Conservation (phyloP, 1,140 invertebrate genomes). For the Gonioctena quinquepunctata region DNA sequence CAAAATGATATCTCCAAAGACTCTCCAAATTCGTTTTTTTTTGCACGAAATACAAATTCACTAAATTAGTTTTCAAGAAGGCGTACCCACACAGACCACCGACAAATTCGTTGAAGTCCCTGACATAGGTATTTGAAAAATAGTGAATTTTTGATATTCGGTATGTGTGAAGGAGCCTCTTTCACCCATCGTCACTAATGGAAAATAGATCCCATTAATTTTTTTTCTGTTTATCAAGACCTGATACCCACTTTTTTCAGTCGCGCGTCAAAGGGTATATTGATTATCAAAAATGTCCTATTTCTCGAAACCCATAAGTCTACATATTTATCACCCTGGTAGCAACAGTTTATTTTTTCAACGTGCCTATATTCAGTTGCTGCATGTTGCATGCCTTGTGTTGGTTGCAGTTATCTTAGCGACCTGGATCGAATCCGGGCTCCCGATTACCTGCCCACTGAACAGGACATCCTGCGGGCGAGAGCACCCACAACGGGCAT, state of each 20-base stretch:
- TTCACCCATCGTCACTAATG: too few species aligned
- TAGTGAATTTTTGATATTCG: too few species aligned
- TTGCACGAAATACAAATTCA: not conserved
- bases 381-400: slow-evolving; percentile 20
- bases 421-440: slow-evolving; percentile 87
- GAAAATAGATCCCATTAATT: too few species aligned
- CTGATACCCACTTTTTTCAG: too few species aligned
- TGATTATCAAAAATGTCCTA: too few species aligned
- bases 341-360: not conserved
- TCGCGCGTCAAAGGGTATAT: too few species aligned
- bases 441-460: slow-evolving; percentile 90
- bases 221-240: too few species aligned
- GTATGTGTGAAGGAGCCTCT: too few species aligned
- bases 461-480: slow-evolving; percentile 96
- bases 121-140: not conserved
- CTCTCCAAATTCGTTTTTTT: not conserved
- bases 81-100: slow-evolving; percentile 8
- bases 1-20: not conserved
- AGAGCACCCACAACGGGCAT: slow-evolving; percentile 96
- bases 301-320: too few species aligned
- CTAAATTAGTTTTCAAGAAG: not conserved
- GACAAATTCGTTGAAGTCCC: not conserved
- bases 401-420: slow-evolving; percentile 74
- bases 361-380: not conserved
- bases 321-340: too few species aligned